Evolutionary conservation across 1,140 invertebrate species (phyloP), one percentile per base, ranked within the genome.

Genomic region (Zaprionus camerounensis): DNA sequence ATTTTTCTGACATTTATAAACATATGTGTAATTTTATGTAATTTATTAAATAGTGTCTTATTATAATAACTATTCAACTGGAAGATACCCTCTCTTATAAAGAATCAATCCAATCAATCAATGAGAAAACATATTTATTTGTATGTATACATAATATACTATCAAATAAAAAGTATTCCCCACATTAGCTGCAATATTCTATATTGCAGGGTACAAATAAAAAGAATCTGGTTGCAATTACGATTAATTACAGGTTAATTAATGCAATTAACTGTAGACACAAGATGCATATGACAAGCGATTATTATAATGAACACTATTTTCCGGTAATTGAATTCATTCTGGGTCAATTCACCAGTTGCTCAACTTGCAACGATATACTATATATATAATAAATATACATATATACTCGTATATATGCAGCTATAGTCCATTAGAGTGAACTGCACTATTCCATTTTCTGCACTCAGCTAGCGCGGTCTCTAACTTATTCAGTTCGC

Each of bases 201-300:
- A 11, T 34, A 34, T 31, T 9, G 7, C 9, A 31, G 7, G 31
- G 31, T 34, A 34, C 3, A 11, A 34, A 34, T 34, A 3, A 2
- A 34, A 34, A 34, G 9, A 34, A 34, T 34, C 31, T 34, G 31
- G 9, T 34, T 34, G n/a, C 7, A 46, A 46, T 46, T 46, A 46
- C 41, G 46, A 49, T 49, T 49, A 49, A 85, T 85, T 66, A 61
- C 62, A 73, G 55, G 67, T 77, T 69, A 82, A 86, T 86, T 61
- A 80, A 78, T 41, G 55, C 79, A 79, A 79, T 82, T 31, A 64
- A 41, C 57, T 71, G 26, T 64, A 65, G 38, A 38, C 51, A 51
- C 24, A 57, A 41, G 41, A 17, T 6, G 55, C 44, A 53, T 56
- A 49, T 24, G 9, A 12, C 6, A 51, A 22, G 41, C 17, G 59